Conservation (phyloP, 2,888 invertebrate species). For the Volucella inanis region DNA sequence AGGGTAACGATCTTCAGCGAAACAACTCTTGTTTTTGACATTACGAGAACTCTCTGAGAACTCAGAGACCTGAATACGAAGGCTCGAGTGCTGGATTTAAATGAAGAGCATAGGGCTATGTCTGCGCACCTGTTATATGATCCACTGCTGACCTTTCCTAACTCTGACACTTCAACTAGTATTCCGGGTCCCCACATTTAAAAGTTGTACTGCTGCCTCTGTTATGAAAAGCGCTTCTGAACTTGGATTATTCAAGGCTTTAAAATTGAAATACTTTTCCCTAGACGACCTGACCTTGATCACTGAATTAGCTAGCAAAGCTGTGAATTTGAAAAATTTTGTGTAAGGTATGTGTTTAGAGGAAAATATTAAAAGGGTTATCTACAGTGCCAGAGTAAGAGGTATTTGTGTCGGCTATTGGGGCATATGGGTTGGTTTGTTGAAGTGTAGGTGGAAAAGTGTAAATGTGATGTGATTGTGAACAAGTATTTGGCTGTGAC, state of each 20-base stretch:
- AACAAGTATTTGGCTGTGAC: neutral
- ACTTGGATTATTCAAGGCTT: constrained; percentile 6
- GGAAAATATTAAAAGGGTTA: neutral
- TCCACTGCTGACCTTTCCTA: no score
- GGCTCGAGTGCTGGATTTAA: constrained; percentile 4
- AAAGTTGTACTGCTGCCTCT: constrained; percentile 8
- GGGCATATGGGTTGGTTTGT: no score
- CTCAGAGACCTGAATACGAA: no score
- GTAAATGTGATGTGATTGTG: neutral
- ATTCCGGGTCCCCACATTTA: neutral
- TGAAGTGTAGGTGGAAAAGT: neutral
- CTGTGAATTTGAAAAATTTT: neutral
- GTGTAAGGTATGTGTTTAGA: neutral
- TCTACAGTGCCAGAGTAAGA: no score
- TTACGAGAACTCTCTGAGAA: constrained; percentile 18
- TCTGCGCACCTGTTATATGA: constrained; percentile 7
- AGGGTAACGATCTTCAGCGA: no score
- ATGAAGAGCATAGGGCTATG: neutral
- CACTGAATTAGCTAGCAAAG: constrained; percentile 20
- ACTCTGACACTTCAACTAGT: constrained; percentile 21
- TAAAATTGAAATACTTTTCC: neutral
- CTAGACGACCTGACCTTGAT: neutral
- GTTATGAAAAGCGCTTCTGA: constrained; percentile 6
- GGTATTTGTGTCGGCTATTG: no score
- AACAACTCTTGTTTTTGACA: constrained; percentile 65